phyloP scores from a whole-genome alignment of 1,140 invertebrate species.

The Ceratosolen fusciceps region DNA sequence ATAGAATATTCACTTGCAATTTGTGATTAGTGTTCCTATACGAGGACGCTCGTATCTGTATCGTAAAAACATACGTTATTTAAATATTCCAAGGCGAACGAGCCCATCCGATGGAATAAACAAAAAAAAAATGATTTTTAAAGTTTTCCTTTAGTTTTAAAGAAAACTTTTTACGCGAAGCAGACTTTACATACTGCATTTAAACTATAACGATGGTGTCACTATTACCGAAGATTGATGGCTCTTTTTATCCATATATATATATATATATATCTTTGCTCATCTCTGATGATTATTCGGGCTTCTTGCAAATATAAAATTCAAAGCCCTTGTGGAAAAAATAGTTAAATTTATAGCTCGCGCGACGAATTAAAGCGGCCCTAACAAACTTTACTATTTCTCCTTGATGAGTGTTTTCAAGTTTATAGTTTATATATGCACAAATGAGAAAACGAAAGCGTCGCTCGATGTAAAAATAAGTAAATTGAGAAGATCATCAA shows the following conservation, averaged over 20 bases:
- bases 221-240: background rate
- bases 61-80: too few species aligned
- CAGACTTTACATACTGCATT: background rate
- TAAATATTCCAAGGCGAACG: too few species aligned
- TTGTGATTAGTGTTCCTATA: too few species aligned
- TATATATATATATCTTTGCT: too few species aligned
- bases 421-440: background rate
- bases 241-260: background rate
- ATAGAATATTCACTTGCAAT: too few species aligned
- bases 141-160: too few species aligned
- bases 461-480: background rate
- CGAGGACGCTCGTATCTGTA: too few species aligned
- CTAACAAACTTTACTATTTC: background rate
- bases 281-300: background rate
- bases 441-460: background rate
- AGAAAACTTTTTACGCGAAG: background rate
- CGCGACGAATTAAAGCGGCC: background rate
- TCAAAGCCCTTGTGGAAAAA: background rate
- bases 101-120: too few species aligned
- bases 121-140: too few species aligned
- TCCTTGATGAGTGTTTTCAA: background rate
- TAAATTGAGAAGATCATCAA: background rate
- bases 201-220: background rate
- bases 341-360: constrained; percentile 6
- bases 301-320: constrained; percentile 6